Conservation (phyloP, 2,797 vertebrate species). For the Sarcoramphus papa region DNA sequence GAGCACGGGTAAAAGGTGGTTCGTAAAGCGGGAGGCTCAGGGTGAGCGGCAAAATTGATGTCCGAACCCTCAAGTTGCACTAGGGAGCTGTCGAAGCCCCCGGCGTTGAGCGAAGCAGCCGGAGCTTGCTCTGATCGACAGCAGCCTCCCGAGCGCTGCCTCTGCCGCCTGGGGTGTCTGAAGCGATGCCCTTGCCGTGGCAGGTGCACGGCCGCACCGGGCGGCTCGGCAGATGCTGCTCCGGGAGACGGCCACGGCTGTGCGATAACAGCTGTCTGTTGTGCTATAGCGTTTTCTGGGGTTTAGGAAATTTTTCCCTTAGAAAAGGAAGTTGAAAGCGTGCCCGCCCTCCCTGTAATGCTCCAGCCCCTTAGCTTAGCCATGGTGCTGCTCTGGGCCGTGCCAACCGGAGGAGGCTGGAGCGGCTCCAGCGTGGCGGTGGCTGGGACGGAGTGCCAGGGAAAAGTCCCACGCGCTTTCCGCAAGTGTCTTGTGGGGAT, state of each 20-base stretch:
- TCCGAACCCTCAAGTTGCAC: not conserved
- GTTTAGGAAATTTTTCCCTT: not conserved
- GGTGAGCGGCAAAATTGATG: not conserved
- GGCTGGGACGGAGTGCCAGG: not conserved
- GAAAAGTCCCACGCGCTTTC: not conserved
- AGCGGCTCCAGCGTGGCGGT: not conserved
- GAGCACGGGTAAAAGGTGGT: no score
- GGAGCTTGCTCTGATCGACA: not conserved
- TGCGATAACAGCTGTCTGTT: not conserved
- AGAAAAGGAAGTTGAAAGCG: not conserved
- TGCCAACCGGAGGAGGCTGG: not conserved
- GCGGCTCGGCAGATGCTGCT: not conserved
- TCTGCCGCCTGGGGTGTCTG: no score
- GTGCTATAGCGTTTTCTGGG: not conserved
- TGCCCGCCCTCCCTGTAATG: not conserved
- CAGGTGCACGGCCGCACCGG: not conserved
- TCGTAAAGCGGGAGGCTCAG: not conserved
- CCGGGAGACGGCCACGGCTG: not conserved
- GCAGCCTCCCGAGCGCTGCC: not conserved
- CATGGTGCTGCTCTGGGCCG: not conserved
- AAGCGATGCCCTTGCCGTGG: not conserved
- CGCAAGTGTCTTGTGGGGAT: fast-evolving
- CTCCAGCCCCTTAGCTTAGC: not conserved
- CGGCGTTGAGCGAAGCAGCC: not conserved
- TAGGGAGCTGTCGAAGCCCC: not conserved